phyloP scores from a whole-genome alignment of 2,888 invertebrate species.

The Venustoraphidia nigricollis region DNA sequence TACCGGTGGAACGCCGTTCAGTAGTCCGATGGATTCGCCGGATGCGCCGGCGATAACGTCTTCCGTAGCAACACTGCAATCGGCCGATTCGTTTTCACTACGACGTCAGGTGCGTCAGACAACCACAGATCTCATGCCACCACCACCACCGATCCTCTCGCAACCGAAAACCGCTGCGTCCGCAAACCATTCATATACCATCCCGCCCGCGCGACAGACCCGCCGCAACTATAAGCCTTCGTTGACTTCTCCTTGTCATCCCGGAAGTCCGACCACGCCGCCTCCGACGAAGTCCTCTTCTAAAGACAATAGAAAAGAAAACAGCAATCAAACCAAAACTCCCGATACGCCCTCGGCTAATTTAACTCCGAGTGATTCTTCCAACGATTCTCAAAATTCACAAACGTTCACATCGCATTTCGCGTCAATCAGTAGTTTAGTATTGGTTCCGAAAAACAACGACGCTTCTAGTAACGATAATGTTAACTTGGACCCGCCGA shows the following conservation, averaged over 20 bases:
- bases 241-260: slow-evolving; percentile 15
- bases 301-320: background rate
- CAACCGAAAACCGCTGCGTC: slow-evolving; percentile 1
- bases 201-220: slow-evolving; percentile 8
- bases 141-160: slow-evolving; percentile 1
- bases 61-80: slow-evolving; percentile 48
- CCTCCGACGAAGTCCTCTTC: slow-evolving; percentile 24
- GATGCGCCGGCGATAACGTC: slow-evolving; percentile 49
- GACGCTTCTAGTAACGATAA: background rate
- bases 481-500: slow-evolving; percentile 21
- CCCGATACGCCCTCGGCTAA: slow-evolving; percentile 57
- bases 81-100: slow-evolving; percentile 40
- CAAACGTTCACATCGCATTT: slow-evolving; percentile 25
- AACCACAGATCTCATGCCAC: slow-evolving; percentile 5
- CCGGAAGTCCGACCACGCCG: slow-evolving; percentile 22
- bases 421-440: slow-evolving; percentile 19
- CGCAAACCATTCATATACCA: background rate
- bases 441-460: slow-evolving; percentile 16
- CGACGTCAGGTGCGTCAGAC: slow-evolving; percentile 31
- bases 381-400: slow-evolving; percentile 17
- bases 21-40: slow-evolving; percentile 72
- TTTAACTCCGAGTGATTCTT: slow-evolving; percentile 29
- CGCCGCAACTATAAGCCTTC: slow-evolving; percentile 7
- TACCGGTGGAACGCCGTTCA: slow-evolving; percentile 58
- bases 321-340: slow-evolving; percentile 25